Evolutionary conservation across 1,140 invertebrate genomes (phyloP).

Genomic region (Hesperophylax magnus): DNA sequence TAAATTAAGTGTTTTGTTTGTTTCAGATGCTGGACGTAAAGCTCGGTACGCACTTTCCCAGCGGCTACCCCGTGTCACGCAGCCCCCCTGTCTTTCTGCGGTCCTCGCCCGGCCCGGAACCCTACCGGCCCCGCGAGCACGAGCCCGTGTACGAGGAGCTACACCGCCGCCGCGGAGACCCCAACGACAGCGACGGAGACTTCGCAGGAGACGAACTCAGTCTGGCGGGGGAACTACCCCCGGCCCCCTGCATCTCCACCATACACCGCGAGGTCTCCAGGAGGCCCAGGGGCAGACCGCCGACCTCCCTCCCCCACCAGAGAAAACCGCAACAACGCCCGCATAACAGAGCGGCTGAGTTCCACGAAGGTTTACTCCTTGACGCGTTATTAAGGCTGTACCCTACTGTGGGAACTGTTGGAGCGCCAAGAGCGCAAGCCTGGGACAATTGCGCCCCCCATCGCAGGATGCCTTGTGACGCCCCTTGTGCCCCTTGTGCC

Average conservation of each 20-base stretch:
- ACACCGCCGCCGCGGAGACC: conserved; percentile 63
- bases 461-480: conserved; percentile 64
- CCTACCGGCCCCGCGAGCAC: conserved; percentile 58
- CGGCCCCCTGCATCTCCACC: conserved; percentile 56
- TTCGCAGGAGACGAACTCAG: conserved; percentile 70
- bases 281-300: conserved; percentile 60
- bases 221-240: conserved; percentile 67
- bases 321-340: conserved; percentile 65
- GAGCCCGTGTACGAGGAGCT: conserved; percentile 69
- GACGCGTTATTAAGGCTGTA: conserved; percentile 74
- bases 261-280: conserved; percentile 62
- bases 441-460: conserved; percentile 61
- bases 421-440: conserved; percentile 59
- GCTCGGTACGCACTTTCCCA: conserved; percentile 54
- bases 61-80: conserved; percentile 54
- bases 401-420: conserved; percentile 71
- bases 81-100: conserved; percentile 54
- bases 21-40: conserved; percentile 57
- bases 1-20: background rate
- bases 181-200: conserved; percentile 67
- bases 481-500: conserved; percentile 61
- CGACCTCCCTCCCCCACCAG: conserved; percentile 65
- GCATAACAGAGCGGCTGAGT: conserved; percentile 65
- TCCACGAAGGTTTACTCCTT: conserved; percentile 71
- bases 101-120: conserved; percentile 53